Conservation (phyloP, 2,113 vertebrate species). For the Chauna torquata region DNA sequence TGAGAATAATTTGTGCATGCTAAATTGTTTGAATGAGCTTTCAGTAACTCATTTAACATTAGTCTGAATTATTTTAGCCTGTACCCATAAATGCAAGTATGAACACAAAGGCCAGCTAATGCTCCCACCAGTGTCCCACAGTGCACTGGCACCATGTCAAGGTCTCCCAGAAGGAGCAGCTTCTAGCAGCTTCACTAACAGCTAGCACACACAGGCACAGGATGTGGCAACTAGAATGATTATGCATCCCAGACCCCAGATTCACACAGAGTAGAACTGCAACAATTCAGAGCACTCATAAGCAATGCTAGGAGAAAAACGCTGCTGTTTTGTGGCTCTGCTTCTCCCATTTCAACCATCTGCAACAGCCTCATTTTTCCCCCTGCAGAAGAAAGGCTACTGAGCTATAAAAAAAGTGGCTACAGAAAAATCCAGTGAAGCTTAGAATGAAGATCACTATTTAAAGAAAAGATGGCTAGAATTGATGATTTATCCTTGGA, state of each 20-base stretch:
- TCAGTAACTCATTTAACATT: slow-evolving; percentile 19
- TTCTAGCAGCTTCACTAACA: neutral
- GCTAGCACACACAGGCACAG: neutral
- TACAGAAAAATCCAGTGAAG: neutral
- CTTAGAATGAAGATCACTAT: neutral
- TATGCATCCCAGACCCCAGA: neutral
- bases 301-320: neutral
- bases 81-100: neutral
- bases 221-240: neutral
- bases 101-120: neutral
- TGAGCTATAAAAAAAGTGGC: neutral
- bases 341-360: neutral
- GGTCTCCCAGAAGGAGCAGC: neutral
- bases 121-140: neutral
- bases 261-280: neutral
- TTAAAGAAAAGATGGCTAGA: neutral
- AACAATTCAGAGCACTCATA: neutral
- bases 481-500: neutral
- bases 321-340: neutral
- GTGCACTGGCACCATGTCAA: neutral
- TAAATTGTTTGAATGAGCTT: neutral
- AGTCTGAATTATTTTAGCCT: neutral
- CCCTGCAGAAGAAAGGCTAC: too few relatives aligned
- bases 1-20: neutral
- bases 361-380: neutral